A percentile compares a stretch with the other conserved stretches of the same genome.
Evolutionary conservation across 1,140 invertebrate species (phyloP).

Genomic region (Apis florea): DNA sequence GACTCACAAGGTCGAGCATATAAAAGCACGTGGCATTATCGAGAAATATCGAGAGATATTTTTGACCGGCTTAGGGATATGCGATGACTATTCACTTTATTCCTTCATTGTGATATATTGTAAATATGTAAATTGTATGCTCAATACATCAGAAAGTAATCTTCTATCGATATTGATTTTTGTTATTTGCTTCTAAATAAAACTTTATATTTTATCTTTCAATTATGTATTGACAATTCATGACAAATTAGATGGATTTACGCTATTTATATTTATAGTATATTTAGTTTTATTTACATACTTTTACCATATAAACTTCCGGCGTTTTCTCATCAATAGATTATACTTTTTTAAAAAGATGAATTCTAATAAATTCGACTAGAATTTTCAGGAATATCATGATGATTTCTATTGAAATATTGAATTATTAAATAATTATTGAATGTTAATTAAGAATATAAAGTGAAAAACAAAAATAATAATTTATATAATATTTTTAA

Average conservation of each 20-base stretch:
- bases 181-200: no score
- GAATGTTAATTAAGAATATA: no score
- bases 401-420: no score
- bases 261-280: neutral
- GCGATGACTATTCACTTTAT: neutral
- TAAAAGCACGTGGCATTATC: constrained; percentile 33
- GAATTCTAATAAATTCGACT: neutral
- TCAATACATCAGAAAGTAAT: neutral
- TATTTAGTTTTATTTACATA: neutral
- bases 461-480: no score
- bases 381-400: neutral
- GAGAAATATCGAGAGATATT: constrained; percentile 27
- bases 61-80: neutral
- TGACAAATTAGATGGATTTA: neutral
- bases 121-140: neutral
- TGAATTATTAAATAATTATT: no score
- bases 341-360: neutral
- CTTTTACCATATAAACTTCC: no score
- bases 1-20: neutral
- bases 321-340: neutral
- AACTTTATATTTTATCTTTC: no score
- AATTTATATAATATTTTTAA: neutral
- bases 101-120: neutral
- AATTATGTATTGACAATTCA: neutral
- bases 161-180: neutral